Percentiles rank a stretch among this genome's conserved stretches.
Conservation (phyloP, 2,113 vertebrate species). For the Hippocampus barbouri region DNA sequence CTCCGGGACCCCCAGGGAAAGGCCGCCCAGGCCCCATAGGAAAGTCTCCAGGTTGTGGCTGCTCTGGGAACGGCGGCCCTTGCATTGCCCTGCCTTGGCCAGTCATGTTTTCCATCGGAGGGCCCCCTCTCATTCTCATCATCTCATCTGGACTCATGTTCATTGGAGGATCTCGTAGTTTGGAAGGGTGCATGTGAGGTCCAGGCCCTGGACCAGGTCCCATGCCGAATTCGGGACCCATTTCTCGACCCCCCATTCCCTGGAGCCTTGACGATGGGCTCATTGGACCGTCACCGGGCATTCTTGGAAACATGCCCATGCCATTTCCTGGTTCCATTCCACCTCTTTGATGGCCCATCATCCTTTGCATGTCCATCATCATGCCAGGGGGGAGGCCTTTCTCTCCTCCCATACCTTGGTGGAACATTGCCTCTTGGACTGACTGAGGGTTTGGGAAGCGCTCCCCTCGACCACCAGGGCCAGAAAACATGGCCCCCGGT, state of each 20-base stretch:
- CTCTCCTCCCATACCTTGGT: conserved; percentile 91
- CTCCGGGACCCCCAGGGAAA: conserved; percentile 85
- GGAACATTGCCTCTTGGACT: conserved; percentile 91
- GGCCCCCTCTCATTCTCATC: conserved; percentile 85
- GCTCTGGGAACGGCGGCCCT: conserved; percentile 81
- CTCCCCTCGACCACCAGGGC: conserved; percentile 90
- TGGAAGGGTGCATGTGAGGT: conserved; percentile 87
- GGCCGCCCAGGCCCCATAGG: conserved; percentile 86
- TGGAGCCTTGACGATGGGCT: conserved; percentile 92
- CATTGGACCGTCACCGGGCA: conserved; percentile 90
- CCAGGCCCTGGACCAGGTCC: conserved; percentile 78
- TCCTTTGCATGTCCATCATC: conserved; percentile 91
- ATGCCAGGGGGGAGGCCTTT: conserved; percentile 87
- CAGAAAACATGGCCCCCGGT: conserved; percentile 85
- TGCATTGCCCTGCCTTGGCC: conserved; percentile 87
- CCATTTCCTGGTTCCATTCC: conserved; percentile 86
- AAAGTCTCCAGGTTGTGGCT: conserved; percentile 89
- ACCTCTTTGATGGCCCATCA: conserved; percentile 88
- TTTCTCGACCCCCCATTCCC: conserved; percentile 87
- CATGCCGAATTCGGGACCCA: conserved; percentile 84
- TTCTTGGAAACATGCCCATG: conserved; percentile 87
- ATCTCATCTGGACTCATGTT: conserved; percentile 87
- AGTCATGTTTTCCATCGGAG: conserved; percentile 82
- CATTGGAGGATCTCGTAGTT: conserved; percentile 84
- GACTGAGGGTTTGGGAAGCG: conserved; percentile 93